These are phyloP conservation scores for Onychomys leucogaster DNA, from an alignment of 2,797 vertebrate species.

Conservation along the genomic window DNA sequence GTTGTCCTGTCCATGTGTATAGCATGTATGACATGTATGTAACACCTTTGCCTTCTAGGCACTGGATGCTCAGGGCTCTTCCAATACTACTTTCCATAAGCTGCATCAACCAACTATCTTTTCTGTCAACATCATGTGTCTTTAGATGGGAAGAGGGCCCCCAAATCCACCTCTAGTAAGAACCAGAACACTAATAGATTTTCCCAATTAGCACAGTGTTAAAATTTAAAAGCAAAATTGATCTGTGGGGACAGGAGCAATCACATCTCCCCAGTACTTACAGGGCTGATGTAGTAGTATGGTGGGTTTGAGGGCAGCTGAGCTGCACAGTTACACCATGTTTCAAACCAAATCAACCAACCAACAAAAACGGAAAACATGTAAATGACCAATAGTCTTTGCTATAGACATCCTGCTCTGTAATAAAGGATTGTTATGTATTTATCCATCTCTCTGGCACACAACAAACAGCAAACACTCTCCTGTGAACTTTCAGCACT, in stretches of 20 bases:
- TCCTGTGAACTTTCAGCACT: neutral
- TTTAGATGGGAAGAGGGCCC: neutral
- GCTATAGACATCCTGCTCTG: neutral
- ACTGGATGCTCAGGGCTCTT: neutral
- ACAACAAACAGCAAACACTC: neutral
- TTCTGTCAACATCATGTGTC: neutral
- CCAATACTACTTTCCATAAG: accelerated
- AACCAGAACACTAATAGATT: neutral
- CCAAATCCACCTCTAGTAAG: neutral
- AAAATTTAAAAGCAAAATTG: constrained; percentile 31
- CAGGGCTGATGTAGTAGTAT: neutral
- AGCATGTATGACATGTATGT: neutral
- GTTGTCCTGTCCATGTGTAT: neutral
- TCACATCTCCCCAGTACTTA: neutral
- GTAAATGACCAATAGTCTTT: neutral
- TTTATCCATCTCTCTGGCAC: neutral
- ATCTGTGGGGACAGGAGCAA: neutral
- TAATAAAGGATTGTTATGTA: neutral
- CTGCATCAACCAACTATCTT: neutral
- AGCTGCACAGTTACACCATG: neutral
- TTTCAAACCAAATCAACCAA: neutral
- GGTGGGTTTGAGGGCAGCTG: neutral
- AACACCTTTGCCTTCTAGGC: neutral
- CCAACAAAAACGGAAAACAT: neutral
- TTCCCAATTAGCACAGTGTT: neutral